A percentile compares a stretch with the other conserved stretches of the same genome.
phyloP scores from a whole-genome alignment of 2,797 vertebrate species.

The Hybognathus amarus region DNA sequence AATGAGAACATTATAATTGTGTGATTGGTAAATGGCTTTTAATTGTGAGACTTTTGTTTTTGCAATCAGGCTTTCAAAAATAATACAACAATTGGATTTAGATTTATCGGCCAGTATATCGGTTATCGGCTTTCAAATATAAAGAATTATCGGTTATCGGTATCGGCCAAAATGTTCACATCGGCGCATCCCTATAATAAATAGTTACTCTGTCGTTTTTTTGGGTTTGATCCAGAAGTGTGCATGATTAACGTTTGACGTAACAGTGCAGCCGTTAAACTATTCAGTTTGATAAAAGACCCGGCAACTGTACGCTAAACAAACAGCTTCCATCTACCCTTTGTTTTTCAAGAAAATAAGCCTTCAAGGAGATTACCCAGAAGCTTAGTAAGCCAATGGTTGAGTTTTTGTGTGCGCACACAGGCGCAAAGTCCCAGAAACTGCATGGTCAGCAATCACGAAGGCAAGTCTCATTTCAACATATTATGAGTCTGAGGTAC shows the following conservation, averaged over 20 bases:
- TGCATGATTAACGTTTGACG: background rate
- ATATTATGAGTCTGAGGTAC: slow-evolving; percentile 11
- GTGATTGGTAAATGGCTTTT: no score
- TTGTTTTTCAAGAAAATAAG: slow-evolving; percentile 27
- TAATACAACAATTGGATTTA: no score
- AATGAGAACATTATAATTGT: no score
- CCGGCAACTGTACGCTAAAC: background rate
- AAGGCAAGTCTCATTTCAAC: slow-evolving; percentile 20
- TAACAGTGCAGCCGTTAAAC: background rate
- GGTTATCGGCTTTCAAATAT: no score
- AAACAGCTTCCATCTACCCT: slow-evolving; percentile 31
- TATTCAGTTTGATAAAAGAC: background rate
- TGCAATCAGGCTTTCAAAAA: no score
- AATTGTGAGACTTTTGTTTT: no score
- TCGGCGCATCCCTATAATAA: no score
- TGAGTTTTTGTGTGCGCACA: background rate
- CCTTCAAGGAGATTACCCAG: slow-evolving; percentile 25
- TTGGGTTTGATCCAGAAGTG: background rate
- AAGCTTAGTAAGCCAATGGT: slow-evolving; percentile 32
- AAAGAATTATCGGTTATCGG: no score
- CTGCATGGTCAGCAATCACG: background rate
- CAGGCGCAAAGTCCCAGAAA: slow-evolving; percentile 8
- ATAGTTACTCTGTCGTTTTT: background rate
- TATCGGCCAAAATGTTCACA: no score
- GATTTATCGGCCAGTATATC: no score